Base-by-base conservation (phyloP, 2,113 vertebrate species). In the Tenebrosternarchus preto region DNA sequence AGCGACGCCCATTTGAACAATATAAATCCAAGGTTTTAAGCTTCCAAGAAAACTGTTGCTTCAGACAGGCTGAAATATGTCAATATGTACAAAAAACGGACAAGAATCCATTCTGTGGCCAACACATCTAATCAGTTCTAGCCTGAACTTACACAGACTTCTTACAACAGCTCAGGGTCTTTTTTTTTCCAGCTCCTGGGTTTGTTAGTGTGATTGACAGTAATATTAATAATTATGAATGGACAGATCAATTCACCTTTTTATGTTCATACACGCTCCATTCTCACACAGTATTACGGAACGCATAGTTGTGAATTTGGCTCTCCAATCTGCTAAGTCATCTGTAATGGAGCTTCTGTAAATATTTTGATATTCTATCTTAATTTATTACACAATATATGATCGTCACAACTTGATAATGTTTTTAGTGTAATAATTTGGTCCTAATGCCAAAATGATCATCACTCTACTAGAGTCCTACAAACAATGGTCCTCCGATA, bases 261-360 rank as follows among this genome's bases (percentile, higher is more conserved):
- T 33, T 31, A 31, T 66, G 63, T 66, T 29, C 63, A 7, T 29
- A 27, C 4, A 31, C 31, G 39, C 31, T n/a, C 31, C 63, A 33
- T 29, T 31, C 19, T 67, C 31, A 39, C 20, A n/a, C 20, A 20
- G 36, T n/a, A 68, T 2, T 39, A 68, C 29, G 33, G 2, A 19
- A 33, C 20, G 39, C 73, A 25, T 76, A 20, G 24, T 31, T 27
- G 25, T 77, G 36, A 77, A 61, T 68, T n/a, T 67, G 31, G 20
- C 31, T n/a, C n/a, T 19, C 31, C 64, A 67, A 6, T n/a, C n/a
- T 36, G 11, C 31, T n/a, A 6, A n/a, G 64, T 67, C 29, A 67
- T 67, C 16, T 36, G 3, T 20, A 43, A 39, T 29, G 25, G 29
- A 31, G 50, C 5, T 6, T 29, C 25, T 59, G 33, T 22, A 63